Evolutionary conservation across 2,797 vertebrate species (phyloP), one percentile per base, ranked within the genome.

Genomic region (Anableps anableps): DNA sequence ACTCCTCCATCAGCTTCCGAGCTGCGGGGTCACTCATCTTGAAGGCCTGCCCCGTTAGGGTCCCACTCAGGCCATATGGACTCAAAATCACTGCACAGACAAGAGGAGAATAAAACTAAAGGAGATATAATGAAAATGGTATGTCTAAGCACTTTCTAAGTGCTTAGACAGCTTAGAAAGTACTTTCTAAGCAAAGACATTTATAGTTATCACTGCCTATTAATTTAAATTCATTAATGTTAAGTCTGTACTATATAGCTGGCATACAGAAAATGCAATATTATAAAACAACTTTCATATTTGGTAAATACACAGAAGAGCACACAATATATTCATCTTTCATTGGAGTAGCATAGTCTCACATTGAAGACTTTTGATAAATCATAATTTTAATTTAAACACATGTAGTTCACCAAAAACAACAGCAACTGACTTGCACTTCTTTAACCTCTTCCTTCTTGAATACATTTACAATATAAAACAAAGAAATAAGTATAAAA

Each of bases 21-120:
- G 97, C 96, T 0, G 98, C 98, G 0, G 98, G 97, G 88, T 99
- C 98, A 43, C 97, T 97, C 96, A 98, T 98, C 94, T 99, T 99
- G 85, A 96, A 99, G 0, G 96, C 96, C 88, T 99, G 98, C 76
- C 98, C 98, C 0, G 98, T 99, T 2, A 99, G 96, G 0, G 97
- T 98, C 77, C 98, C 98, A 0, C 96, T 97, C 92, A 99, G 94
- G 17, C 98, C 98, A 0, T 99, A 99, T 0, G 98, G 98, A 87
- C 98, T 98, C 91, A 99, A 94, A 91, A 99, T 95, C 83, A 99
- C 98, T 99, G 88, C 51, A 76, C 17, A 53, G 43, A 78, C 11
- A 55, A 66, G 34, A 72, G 26, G 16, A 78, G 78, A 80, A 0
- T 11, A 29, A 41, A 74, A 66, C 0, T 16, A 16, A 29, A 6